Evolutionary conservation across 1,140 invertebrate species (phyloP), one percentile per base, ranked within the genome.

Genomic region (Augochlora pura): DNA sequence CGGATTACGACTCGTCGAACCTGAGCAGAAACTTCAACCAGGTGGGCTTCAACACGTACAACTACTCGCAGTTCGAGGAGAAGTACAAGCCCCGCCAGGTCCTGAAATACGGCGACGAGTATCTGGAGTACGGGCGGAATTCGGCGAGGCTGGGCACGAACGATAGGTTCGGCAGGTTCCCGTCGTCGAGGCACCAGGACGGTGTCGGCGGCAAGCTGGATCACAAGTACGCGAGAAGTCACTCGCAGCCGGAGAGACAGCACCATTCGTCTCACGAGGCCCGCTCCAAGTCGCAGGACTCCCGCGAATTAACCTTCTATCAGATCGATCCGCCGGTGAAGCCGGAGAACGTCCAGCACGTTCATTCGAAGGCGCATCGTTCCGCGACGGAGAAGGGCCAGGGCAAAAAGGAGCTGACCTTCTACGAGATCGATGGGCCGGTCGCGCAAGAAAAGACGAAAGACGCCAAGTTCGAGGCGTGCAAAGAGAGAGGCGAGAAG

Each of bases 201-300:
- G 74, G 68, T 5, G 10, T 69, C 18, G 74, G 60, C 18, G 74
- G 60, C 2, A 85, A 82, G 72, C 77, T 77, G 64, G 88, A 88
- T 49, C 88, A 90, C 42, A 85, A 89, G 18, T 88, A 88, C 62
- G 62, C 85, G 14, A 76, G 92, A 23, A 92, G 90, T 71, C 90
- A 92, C 60, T 92, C 91, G 59, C 91, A 93, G 74, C 90, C 91
- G 7, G 92, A 92, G 74, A 83, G 87, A 59, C 91, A 90, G 75
- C 88, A 92, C 38, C 78, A 90, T 65, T 84, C 79, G 14, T 82
- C 75, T 9, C 86, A 89, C 63, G 92, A 92, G 72, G 64, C 83
- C 1, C 84, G 91, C 16, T 92, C 92, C 12, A 93, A 91, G 79
- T 92, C 92, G 8, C 91, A 92, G 57, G 89, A 93, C 10, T 87